phyloP scores from a whole-genome alignment of 2,797 vertebrate genomes.

The Ceyx erithaca region DNA sequence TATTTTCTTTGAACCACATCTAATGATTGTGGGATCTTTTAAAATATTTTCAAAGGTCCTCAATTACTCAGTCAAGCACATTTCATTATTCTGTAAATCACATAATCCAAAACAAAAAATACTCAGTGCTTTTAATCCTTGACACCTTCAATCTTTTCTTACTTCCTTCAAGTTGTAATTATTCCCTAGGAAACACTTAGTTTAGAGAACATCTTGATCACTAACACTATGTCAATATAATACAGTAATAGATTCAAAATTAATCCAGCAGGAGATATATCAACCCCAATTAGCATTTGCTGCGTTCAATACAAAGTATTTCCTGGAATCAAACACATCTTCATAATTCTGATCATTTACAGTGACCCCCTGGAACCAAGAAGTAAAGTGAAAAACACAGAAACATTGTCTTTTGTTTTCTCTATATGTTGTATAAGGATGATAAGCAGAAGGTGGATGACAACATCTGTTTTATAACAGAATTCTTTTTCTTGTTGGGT shows the following conservation, averaged over 20 bases:
- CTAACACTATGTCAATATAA: background rate
- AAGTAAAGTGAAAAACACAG: background rate
- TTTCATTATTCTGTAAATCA: background rate
- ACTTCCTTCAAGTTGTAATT: background rate
- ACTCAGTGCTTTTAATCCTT: background rate
- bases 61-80: background rate
- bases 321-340: background rate
- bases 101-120: background rate
- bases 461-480: background rate
- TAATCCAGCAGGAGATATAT: conserved; percentile 17
- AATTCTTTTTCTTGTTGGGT: background rate
- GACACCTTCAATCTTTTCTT: background rate
- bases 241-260: background rate
- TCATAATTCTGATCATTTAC: background rate
- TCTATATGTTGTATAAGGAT: background rate
- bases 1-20: background rate
- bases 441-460: background rate
- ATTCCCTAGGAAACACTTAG: background rate
- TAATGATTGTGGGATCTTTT: background rate
- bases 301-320: conserved; percentile 1
- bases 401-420: background rate
- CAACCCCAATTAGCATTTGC: background rate
- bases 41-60: background rate
- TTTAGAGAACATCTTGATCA: conserved; percentile 39
- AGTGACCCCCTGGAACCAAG: background rate